Evolutionary conservation across 2,113 vertebrate species (phyloP), one percentile per base, ranked within the genome.

Genomic region (Phylloscopus whistleri): DNA sequence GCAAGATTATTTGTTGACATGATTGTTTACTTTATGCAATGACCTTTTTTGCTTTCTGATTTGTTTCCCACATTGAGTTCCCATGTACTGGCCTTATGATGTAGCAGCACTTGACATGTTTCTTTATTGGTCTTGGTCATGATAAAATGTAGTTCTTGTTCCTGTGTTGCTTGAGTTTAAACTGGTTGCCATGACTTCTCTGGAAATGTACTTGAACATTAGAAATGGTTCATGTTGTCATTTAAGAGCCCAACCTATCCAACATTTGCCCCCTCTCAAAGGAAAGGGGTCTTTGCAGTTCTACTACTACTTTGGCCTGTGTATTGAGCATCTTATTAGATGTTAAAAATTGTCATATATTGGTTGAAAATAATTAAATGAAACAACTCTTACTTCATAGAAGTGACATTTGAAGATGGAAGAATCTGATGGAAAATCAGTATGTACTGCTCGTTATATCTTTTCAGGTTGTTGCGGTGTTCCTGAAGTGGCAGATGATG

Each of bases 41-140:
- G 97, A 97, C 97, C 96, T 97, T 93, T 97, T 97, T 92, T 90
- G 91, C 89, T 95, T 97, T 97, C 75, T 76, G 84, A 93, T 77
- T 93, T 81, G 56, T 95, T 98, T 97, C 93, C 92, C 94, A 97
- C 95, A 90, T 87, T 75, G 31, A 69, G 72, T 97, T 97, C 93
- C 67, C 70, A 75, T 92, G 77, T 87, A 64, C 66, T 90, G 52
- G 64, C 35, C 43, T 84, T 44, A 18, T 48, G 64, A 80, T 66
- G 59, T 31, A 52, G 87, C 87, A 95, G 53, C 33, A 82, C 30
- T 94, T 96, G 70, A 79, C 81, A 10, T 62, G n/a, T 43, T 81
- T 90, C 31, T 58, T 76, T 28, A 37, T 87, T 48, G 55, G 11
- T 83, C 26, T 23, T 67, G 31, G 30, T 81, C 27, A 43, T 58